phyloP scores from a whole-genome alignment of 2,113 vertebrate genomes.

The Plestiodon gilberti region DNA sequence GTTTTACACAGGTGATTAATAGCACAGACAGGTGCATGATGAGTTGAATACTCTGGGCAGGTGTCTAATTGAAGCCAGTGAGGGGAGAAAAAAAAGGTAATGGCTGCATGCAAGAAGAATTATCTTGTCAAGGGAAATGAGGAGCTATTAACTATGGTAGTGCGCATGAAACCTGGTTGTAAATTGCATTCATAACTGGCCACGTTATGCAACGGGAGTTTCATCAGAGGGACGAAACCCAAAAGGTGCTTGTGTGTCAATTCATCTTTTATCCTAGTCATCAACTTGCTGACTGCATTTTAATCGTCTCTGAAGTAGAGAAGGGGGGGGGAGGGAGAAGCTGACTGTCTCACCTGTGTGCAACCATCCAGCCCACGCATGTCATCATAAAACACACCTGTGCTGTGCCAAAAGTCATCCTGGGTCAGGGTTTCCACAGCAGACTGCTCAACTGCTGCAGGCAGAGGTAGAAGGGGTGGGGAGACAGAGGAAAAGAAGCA shows the following conservation, averaged over 20 bases:
- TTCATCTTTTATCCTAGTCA: constrained; percentile 40
- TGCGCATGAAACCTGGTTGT: constrained; percentile 35
- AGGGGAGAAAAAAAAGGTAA: background rate
- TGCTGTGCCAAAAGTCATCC: background rate
- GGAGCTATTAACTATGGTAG: constrained; percentile 17
- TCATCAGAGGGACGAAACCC: constrained; percentile 26
- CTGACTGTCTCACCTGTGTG: background rate
- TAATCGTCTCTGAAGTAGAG: constrained; percentile 25
- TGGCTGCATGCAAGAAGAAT: background rate
- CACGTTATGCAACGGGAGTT: background rate
- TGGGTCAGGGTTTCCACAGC: background rate
- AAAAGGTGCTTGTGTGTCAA: constrained; percentile 36
- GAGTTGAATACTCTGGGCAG: constrained; percentile 5
- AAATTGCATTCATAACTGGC: constrained; percentile 15
- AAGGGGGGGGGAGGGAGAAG: background rate
- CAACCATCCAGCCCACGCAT: constrained; percentile 1
- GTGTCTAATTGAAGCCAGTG: background rate
- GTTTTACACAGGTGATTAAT: fast-evolving
- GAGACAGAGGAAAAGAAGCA: background rate
- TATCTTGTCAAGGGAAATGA: constrained; percentile 33
- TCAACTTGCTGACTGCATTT: constrained; percentile 46
- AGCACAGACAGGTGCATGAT: background rate
- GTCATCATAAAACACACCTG: constrained; percentile 6
- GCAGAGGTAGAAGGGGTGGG: background rate
- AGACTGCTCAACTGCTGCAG: background rate